Conservation (phyloP, 2,797 vertebrate genomes). For the Threskiornis aethiopicus region DNA sequence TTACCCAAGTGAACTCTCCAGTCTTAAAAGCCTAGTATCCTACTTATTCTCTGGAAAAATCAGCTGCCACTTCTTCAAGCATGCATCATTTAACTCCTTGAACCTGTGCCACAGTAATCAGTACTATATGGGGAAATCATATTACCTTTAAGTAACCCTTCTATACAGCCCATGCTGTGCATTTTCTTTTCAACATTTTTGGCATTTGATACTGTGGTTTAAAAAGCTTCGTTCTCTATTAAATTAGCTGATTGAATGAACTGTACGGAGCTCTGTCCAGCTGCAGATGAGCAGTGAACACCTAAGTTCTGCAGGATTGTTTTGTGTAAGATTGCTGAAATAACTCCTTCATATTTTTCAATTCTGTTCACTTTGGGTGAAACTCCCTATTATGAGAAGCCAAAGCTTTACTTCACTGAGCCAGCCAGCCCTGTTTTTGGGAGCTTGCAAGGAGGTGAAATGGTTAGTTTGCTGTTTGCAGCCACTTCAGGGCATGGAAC, state of each 20-base stretch:
- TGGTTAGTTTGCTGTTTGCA: background rate
- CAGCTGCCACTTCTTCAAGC: background rate
- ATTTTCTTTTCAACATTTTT: background rate
- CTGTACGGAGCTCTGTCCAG: background rate
- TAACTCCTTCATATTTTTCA: background rate
- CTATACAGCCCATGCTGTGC: background rate
- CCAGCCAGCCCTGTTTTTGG: background rate
- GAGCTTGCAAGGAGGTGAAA: background rate
- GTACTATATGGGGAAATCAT: background rate
- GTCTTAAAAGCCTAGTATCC: background rate
- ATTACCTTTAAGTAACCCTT: background rate
- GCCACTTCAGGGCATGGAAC: background rate
- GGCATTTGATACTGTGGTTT: background rate
- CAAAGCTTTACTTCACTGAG: background rate
- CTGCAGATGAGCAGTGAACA: background rate
- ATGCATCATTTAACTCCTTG: background rate
- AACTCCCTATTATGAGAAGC: background rate
- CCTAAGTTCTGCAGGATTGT: background rate
- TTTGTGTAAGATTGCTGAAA: background rate
- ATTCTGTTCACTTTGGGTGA: background rate
- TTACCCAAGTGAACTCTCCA: background rate
- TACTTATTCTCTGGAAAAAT: slow-evolving; percentile 18
- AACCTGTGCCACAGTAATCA: background rate
- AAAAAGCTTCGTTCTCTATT: background rate
- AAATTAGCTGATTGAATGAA: background rate